Percentiles rank a stretch among this genome's conserved stretches.
Evolutionary conservation across 2,888 invertebrate species (phyloP).

Genomic region (Drosophila limbata): DNA sequence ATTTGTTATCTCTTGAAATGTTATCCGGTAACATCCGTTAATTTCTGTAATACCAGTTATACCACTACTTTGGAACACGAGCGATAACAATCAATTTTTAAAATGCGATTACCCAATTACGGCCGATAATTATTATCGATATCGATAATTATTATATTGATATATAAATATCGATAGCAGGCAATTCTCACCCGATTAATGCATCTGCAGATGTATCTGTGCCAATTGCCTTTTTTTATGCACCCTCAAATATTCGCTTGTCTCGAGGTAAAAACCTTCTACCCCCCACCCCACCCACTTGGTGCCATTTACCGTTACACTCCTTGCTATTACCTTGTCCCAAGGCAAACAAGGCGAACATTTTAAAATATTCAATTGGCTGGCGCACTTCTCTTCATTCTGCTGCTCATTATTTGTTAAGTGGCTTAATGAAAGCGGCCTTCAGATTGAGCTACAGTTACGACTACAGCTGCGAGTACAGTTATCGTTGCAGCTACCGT

Average conservation of each 20-base stretch:
- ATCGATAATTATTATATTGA: too few species aligned
- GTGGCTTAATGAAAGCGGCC: constrained; percentile 77
- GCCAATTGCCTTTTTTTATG: neutral
- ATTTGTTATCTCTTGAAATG: neutral
- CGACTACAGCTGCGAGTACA: neutral
- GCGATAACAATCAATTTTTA: neutral
- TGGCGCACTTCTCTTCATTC: constrained; percentile 28
- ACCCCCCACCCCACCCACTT: neutral
- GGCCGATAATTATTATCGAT: neutral
- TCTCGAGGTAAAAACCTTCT: neutral
- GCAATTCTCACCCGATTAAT: neutral
- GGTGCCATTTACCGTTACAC: neutral
- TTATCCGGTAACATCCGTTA: neutral
- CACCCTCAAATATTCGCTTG: neutral
- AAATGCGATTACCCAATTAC: neutral
- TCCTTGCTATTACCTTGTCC: neutral
- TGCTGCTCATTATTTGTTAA: constrained; percentile 80
- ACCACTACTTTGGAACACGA: too few species aligned
- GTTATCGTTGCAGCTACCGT: neutral
- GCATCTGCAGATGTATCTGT: neutral
- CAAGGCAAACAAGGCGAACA: constrained; percentile 16
- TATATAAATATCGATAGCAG: neutral
- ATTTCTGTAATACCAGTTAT: neutral
- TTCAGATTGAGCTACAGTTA: constrained; percentile 5
- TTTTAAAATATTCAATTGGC: constrained; percentile 74